A percentile compares a stretch with the other conserved stretches of the same genome.
These are phyloP conservation scores for Muntiacus reevesi DNA, from an alignment of 2,113 vertebrate genomes.

Conservation along the genomic window DNA sequence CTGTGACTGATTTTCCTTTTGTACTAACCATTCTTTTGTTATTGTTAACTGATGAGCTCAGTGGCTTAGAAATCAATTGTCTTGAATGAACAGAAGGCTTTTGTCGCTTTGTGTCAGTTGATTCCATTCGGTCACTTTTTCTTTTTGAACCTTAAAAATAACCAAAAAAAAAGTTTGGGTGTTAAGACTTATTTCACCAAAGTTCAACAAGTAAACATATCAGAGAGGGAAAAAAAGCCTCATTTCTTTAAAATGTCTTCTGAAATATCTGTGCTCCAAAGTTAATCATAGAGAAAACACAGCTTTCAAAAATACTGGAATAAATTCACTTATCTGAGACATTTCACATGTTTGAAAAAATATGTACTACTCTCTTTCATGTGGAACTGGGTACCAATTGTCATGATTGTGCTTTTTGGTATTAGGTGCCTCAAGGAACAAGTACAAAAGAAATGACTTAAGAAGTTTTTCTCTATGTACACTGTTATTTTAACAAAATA, in stretches of 20 bases:
- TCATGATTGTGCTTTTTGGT: not conserved
- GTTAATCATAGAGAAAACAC: conserved; percentile 4
- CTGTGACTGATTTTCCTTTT: conserved; percentile 78
- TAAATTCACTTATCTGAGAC: not conserved
- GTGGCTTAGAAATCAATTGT: conserved; percentile 87
- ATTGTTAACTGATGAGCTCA: conserved; percentile 83
- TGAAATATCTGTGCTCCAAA: conserved; percentile 12
- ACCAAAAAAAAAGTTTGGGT: conserved; percentile 41
- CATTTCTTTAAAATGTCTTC: not conserved
- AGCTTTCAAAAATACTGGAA: not conserved
- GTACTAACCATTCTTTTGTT: conserved; percentile 86
- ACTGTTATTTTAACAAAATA: conserved; percentile 5
- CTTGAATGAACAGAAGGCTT: conserved; percentile 89
- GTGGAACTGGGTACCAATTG: not conserved
- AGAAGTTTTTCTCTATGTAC: not conserved
- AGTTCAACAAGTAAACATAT: conserved; percentile 4
- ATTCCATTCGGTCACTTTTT: conserved; percentile 91
- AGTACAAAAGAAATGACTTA: conserved; percentile 23
- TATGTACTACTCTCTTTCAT: not conserved
- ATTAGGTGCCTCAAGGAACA: not conserved
- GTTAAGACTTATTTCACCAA: not conserved
- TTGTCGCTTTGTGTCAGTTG: conserved; percentile 88
- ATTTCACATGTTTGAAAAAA: not conserved
- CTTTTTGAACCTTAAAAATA: conserved; percentile 91
- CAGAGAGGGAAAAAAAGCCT: not conserved